Evolutionary conservation across 1,140 invertebrate species (phyloP), one percentile per base, ranked within the genome.

Genomic region (Thrips palmi): DNA sequence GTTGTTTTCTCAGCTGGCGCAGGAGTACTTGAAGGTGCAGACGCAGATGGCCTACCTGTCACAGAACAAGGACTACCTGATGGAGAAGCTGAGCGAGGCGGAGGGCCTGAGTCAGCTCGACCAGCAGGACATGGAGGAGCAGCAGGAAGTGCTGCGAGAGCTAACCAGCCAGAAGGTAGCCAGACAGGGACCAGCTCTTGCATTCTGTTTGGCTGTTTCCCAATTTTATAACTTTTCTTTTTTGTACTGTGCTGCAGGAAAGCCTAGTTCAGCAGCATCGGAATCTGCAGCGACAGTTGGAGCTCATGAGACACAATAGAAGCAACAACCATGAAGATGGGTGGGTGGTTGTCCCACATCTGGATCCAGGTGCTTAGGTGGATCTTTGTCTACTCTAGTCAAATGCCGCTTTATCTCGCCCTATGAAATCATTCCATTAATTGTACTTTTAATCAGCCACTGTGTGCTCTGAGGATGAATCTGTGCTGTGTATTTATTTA

Each of bases 1-100:
- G 22, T 37, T 31, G 7, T 48, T 51, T 47, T 64, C 64, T 33
- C 56, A 78, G 75, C 43, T 65, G 38, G 62, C 63, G 10, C 46
- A 60, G 33, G 55, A 65, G 39, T 63, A 63, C 47, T 41, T 65
- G n/a, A 54, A 59, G 40, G 67, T 79, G 30, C 74, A 82, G 57
- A 78, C 77, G 24, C 77, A 84, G 57, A 64, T 83, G 38, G 71
- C 71, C 2, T 68, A 75, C 42, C 56, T 81, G 33, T 64, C 68
- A 27, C 71, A 76, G 49, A 64, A 70, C 46, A 78, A 72, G 53
- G 66, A 70, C 46, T 65, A 76, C 45, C 56, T 84, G 38, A 52
- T 67, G 22, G 71, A 76, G 44, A 67, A 69, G 46, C 60, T 78
- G 45, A 69, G 66, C 45, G 71, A 76, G 44, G 66, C 68, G 46